Base-by-base conservation (phyloP, 2,888 invertebrate genomes). In the Orthonevra nobilis region DNA sequence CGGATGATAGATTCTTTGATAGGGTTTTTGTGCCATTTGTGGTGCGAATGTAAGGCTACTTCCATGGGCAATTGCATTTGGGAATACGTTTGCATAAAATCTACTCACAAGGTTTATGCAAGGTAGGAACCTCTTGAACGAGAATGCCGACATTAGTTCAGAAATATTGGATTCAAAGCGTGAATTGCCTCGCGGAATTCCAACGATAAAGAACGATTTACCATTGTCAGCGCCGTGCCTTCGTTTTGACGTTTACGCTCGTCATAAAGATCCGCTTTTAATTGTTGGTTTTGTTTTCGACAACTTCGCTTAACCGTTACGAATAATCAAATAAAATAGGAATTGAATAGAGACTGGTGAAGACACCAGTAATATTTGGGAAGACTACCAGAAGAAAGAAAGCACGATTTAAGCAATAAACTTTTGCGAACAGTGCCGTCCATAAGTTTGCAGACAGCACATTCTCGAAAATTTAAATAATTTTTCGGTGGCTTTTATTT, bases 171-270 rank as follows among this genome's bases (percentile, higher is more conserved):
- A n/a, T n/a, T n/a, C n/a, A n/a, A n/a, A n/a, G n/a, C n/a, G n/a
- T n/a, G n/a, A n/a, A n/a, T n/a, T n/a, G n/a, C n/a, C n/a, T n/a
- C n/a, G n/a, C n/a, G n/a, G n/a, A n/a, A n/a, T n/a, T n/a, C n/a
- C n/a, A n/a, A n/a, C n/a, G n/a, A n/a, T n/a, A n/a, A n/a, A n/a
- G n/a, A n/a, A n/a, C n/a, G n/a, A n/a, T n/a, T n/a, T n/a, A 6
- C 30, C 9, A 10, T 12, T 12, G 7, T 20, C 12, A 34, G 1
- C 42, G n/a, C 30, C 30, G n/a, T 23, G 30, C 42, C 28, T 44
- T 60, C 48, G 15, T 52, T 69, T 69, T 69, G 69, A 69, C 69
- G 28, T 60, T 60, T 69, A 14, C 26, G 10, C 42, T 36, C 12
- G 20, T 2, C 23, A 26, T 34, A 4, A 12, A 50, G 50, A 50